These are phyloP conservation scores for Endotricha flammealis DNA, from an alignment of 2,888 invertebrate species.

Conservation along the genomic window DNA sequence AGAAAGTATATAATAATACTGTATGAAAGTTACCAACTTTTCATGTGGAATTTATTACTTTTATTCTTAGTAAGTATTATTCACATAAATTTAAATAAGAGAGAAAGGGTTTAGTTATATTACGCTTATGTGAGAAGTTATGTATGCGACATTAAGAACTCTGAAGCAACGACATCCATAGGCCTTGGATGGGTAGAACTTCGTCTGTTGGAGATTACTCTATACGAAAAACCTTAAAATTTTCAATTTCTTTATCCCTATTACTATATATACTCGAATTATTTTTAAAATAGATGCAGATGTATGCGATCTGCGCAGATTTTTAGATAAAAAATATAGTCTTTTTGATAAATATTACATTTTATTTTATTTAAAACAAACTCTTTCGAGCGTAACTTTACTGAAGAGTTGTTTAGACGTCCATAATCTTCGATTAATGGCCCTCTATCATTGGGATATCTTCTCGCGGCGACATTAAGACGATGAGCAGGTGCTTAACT, in stretches of 20 bases:
- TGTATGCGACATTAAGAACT: too few species aligned
- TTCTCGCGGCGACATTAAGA: slow-evolving; percentile 54
- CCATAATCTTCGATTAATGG: slow-evolving; percentile 40
- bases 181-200: too few species aligned
- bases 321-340: too few species aligned
- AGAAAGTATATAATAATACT: slow-evolving; percentile 26
- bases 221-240: too few species aligned
- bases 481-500: slow-evolving; percentile 66
- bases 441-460: slow-evolving; percentile 42
- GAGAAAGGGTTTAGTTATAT: too few species aligned
- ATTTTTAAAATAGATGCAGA: too few species aligned
- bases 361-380: background rate
- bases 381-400: background rate
- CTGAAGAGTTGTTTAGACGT: slow-evolving; percentile 17
- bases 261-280: too few species aligned
- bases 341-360: background rate
- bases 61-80: background rate
- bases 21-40: slow-evolving; percentile 30
- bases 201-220: too few species aligned
- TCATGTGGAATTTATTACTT: slow-evolving; percentile 13
- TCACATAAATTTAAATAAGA: background rate
- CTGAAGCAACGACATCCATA: too few species aligned
- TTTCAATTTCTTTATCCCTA: too few species aligned
- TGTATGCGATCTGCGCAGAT: too few species aligned
- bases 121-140: too few species aligned